Percentiles rank a stretch among this genome's conserved stretches.
Evolutionary conservation across 2,797 vertebrate species (phyloP).

Genomic region (Xerus rutilus): DNA sequence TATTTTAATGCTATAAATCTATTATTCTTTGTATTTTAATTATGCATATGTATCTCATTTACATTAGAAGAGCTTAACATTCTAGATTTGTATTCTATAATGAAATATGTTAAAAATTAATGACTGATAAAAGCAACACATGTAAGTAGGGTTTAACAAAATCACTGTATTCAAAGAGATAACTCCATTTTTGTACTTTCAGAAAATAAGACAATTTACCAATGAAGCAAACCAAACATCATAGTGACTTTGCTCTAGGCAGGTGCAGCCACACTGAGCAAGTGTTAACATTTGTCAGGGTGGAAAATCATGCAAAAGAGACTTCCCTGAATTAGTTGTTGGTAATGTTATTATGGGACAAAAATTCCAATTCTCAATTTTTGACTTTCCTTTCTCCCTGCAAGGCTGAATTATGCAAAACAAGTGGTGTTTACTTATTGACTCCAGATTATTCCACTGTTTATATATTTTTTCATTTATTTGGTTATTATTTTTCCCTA

Average conservation of each 20-base stretch:
- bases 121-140: background rate
- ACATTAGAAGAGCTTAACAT: background rate
- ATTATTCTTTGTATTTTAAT: slow-evolving; percentile 43
- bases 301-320: slow-evolving; percentile 60
- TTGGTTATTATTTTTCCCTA: slow-evolving; percentile 13
- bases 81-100: background rate
- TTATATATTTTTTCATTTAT: slow-evolving; percentile 31
- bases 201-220: slow-evolving; percentile 40
- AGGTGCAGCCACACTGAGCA: slow-evolving; percentile 40
- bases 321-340: slow-evolving; percentile 26
- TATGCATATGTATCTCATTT: background rate
- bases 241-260: slow-evolving; percentile 51
- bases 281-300: slow-evolving; percentile 49
- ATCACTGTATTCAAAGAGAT: background rate
- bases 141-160: slow-evolving; percentile 17
- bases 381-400: background rate
- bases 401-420: slow-evolving; percentile 17
- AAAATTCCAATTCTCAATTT: slow-evolving; percentile 12
- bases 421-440: background rate
- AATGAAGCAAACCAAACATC: slow-evolving; percentile 59
- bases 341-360: background rate
- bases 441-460: slow-evolving; percentile 10
- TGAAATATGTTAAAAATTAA: slow-evolving; percentile 29
- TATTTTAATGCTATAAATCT: background rate
- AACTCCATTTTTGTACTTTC: background rate